Evolutionary conservation across 2,113 vertebrate genomes (phyloP), one percentile per base, ranked within the genome.

Genomic region (Pseudorectes ferrugineus): DNA sequence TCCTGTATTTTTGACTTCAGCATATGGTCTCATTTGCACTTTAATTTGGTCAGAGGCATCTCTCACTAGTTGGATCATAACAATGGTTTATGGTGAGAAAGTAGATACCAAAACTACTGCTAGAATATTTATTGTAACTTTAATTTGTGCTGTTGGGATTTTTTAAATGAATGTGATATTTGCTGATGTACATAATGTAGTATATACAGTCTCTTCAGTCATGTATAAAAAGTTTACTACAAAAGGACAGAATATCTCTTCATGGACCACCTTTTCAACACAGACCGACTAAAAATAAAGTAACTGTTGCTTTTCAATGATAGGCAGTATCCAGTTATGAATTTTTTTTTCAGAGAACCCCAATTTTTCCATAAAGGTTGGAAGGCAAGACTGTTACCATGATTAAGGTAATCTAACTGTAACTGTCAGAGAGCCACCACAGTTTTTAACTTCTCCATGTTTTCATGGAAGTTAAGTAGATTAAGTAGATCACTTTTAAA

Each of bases 1-100:
- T 43, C n/a, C n/a, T n/a, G n/a, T n/a, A n/a, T n/a, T n/a, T 59
- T 59, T 61, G 6, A 38, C 46, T 45, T 59, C 0, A 0, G 22
- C 6, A 15, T 28, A 33, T 43, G 12, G 45, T 59, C 14, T 45
- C 23, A 22, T 45, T 45, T n/a, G n/a, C 7, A 28, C 5, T 16
- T 61, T 33, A 45, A 16, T 70, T 45, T 45, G 28, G 5, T 8
- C n/a, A 52, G 46, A 61, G 23, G 28, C 28, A 20, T 52, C n/a
- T 40, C 40, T 62, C 40, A 21, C 7, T 29, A 46, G 54, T 2
- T 61, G 15, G 12, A 40, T n/a, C 28, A n/a, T 52, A 45, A 33
- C 3, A 38, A 38, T 29, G 38, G 31, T 66, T 75, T 54, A 58
- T 43, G 19, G 26, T 31, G 12, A 74, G 24, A 81, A 92, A 75